A percentile compares a stretch with the other conserved stretches of the same genome.
Conservation (phyloP, 2,888 invertebrate species). For the Nymphalis polychloros region DNA sequence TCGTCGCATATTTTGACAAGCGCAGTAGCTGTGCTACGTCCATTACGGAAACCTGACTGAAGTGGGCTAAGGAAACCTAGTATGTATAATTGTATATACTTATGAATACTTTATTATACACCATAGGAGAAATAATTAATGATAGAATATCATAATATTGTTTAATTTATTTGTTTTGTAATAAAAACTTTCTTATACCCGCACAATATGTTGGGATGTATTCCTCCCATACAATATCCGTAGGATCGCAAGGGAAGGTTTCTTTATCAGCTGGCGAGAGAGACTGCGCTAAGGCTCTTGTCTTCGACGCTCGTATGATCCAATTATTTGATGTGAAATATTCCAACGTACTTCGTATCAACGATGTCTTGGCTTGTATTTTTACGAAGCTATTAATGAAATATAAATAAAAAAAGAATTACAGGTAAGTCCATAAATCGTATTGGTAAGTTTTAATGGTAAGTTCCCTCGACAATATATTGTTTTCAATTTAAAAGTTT, state of each 20-base stretch:
- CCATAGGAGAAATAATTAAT: too few species aligned
- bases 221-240: conserved; percentile 39
- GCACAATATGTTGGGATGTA: conserved; percentile 42
- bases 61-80: too few species aligned
- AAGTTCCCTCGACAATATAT: too few species aligned
- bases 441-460: too few species aligned
- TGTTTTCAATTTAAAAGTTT: too few species aligned
- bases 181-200: conserved; percentile 36
- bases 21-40: too few species aligned
- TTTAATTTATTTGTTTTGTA: conserved; percentile 18
- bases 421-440: too few species aligned
- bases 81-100: too few species aligned
- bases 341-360: conserved; percentile 35
- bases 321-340: conserved; percentile 41
- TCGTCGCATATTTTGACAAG: too few species aligned
- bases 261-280: conserved; percentile 32
- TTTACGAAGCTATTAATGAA: conserved; percentile 48
- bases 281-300: conserved; percentile 30
- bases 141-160: background rate
- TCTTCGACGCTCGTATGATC: conserved; percentile 34
- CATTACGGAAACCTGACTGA: too few species aligned
- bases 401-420: background rate
- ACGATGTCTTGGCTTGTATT: conserved; percentile 41
- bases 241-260: conserved; percentile 42
- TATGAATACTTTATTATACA: background rate